phyloP scores from a whole-genome alignment of 2,113 vertebrate genomes.

The Scortum barcoo region DNA sequence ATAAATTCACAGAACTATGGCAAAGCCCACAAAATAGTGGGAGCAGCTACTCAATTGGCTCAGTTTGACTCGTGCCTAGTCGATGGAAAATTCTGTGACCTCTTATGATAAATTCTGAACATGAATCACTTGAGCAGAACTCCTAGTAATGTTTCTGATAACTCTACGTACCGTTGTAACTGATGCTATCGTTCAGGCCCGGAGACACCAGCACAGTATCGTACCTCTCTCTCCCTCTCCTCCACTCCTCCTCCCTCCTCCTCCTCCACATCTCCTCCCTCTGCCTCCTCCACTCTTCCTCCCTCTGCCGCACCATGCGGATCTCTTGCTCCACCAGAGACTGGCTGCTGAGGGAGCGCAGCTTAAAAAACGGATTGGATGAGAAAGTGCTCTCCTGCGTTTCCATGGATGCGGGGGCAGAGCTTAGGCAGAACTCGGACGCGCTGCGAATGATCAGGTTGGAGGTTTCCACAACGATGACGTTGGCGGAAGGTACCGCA shows the following conservation, averaged over 20 bases:
- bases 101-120: background rate
- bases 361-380: slow-evolving; percentile 82
- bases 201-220: slow-evolving; percentile 81
- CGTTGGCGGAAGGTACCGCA: slow-evolving; percentile 50
- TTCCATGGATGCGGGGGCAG: slow-evolving; percentile 29
- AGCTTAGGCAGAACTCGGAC: slow-evolving; percentile 79
- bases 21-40: background rate
- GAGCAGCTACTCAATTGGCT: background rate
- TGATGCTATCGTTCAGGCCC: slow-evolving; percentile 68
- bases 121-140: background rate
- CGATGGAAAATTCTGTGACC: background rate
- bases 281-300: slow-evolving; percentile 81
- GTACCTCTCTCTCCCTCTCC: slow-evolving; percentile 67
- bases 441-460: slow-evolving; percentile 82
- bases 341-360: slow-evolving; percentile 80
- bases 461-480: slow-evolving; percentile 81
- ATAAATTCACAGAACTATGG: background rate
- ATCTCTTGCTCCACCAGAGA: slow-evolving; percentile 83
- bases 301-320: slow-evolving; percentile 78
- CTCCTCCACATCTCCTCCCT: slow-evolving; percentile 75
- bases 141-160: background rate
- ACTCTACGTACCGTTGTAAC: slow-evolving; percentile 52
- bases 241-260: slow-evolving; percentile 72
- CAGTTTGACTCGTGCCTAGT: background rate
- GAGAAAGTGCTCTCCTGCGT: slow-evolving; percentile 75